Conservation (phyloP, 2,113 vertebrate species). For the Boulengeromyrus knoepffleri region DNA sequence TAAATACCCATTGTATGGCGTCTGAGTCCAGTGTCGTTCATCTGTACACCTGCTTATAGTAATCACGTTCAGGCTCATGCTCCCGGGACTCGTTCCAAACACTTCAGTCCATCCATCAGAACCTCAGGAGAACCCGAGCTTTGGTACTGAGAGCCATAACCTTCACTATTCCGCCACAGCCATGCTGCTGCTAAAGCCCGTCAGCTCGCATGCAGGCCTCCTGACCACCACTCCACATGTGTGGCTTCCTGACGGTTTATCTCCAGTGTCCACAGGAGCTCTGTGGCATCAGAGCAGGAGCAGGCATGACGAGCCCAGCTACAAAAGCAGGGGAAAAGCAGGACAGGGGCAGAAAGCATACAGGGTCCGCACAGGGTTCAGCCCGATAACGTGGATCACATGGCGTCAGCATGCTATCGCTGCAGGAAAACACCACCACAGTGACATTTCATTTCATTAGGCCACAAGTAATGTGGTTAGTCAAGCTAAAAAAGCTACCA, state of each 20-base stretch:
- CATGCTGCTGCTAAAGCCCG: neutral
- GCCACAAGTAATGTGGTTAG: neutral
- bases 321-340: neutral
- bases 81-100: neutral
- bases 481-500: neutral
- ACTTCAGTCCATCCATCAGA: neutral
- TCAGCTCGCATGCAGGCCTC: neutral
- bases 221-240: neutral
- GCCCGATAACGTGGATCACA: neutral
- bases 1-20: neutral
- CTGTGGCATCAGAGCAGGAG: neutral
- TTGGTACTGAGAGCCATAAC: neutral
- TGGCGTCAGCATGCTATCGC: neutral
- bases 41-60: neutral
- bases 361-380: neutral
- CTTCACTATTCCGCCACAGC: neutral
- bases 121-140: neutral
- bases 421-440: neutral
- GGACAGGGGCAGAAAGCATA: neutral
- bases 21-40: neutral
- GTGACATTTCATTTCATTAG: neutral
- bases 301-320: neutral
- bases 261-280: neutral
- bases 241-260: neutral
- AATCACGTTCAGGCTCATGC: neutral